Evolutionary conservation across 1,140 invertebrate genomes (phyloP).

Genomic region (Bombus confusus): DNA sequence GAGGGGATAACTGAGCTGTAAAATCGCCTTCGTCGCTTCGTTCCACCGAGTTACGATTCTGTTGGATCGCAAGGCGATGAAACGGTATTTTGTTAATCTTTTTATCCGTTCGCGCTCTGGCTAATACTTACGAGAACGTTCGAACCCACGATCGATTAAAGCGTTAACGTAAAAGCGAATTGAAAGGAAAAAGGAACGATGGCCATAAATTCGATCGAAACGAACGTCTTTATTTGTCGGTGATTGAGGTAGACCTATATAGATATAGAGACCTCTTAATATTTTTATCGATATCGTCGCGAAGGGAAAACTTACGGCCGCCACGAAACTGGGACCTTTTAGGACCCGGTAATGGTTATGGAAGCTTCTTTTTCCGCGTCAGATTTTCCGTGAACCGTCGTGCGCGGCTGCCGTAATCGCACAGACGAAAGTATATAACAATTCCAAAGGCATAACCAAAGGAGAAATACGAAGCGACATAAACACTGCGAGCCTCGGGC

Average conservation of each 20-base stretch:
- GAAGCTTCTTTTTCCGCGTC: slow-evolving; percentile 38
- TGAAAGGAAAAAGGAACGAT: neutral
- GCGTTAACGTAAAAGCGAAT: neutral
- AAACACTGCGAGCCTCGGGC: slow-evolving; percentile 60
- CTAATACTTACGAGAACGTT: slow-evolving; percentile 9
- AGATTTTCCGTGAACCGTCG: slow-evolving; percentile 1
- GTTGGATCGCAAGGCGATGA: slow-evolving; percentile 11
- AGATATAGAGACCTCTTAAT: neutral
- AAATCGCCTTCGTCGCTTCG: slow-evolving; percentile 48
- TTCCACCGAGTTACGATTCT: slow-evolving; percentile 29
- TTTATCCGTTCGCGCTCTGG: slow-evolving; percentile 18
- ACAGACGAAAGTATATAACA: slow-evolving; percentile 64
- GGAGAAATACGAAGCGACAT: slow-evolving; percentile 62
- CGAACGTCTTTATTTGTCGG: neutral
- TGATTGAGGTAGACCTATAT: neutral
- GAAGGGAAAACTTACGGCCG: slow-evolving; percentile 71
- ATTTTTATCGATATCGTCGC: slow-evolving; percentile 63
- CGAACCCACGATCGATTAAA: neutral
- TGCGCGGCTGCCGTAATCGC: slow-evolving; percentile 60
- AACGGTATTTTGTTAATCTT: slow-evolving; percentile 28
- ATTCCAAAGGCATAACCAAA: slow-evolving; percentile 64
- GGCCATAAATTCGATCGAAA: too few species aligned
- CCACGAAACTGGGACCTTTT: slow-evolving; percentile 67
- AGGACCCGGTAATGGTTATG: slow-evolving; percentile 74
- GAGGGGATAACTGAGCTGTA: slow-evolving; percentile 69